These are phyloP conservation scores for Caenorhabditis uteleia DNA, from an alignment of 2,888 invertebrate species.

Conservation along the genomic window DNA sequence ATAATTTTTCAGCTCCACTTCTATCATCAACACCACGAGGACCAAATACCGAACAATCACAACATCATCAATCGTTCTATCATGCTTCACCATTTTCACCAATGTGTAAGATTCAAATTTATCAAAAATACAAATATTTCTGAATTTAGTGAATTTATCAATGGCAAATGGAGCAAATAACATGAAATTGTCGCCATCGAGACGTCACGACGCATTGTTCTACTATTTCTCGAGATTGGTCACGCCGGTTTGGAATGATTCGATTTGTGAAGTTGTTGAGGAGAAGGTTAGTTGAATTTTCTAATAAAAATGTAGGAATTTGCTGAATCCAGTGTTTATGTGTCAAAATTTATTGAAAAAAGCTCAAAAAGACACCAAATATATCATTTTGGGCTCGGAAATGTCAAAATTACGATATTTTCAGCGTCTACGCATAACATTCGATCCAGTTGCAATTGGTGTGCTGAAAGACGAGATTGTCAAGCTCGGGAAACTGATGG, in stretches of 20 bases:
- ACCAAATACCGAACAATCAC: conserved; percentile 2
- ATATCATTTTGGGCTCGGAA: neutral
- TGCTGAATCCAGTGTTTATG: conserved; percentile 3
- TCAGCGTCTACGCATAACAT: conserved; percentile 20
- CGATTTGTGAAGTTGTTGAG: conserved; percentile 30
- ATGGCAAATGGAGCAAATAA: conserved; percentile 10
- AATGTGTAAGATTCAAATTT: conserved; percentile 12
- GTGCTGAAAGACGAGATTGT: conserved; percentile 29
- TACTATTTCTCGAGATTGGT: conserved; percentile 87
- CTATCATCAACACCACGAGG: conserved; percentile 48
- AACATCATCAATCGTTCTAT: conserved; percentile 2
- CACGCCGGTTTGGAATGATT: conserved; percentile 81
- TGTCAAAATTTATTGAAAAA: neutral
- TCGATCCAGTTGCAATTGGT: conserved; percentile 13
- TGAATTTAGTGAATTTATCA: conserved; percentile 24
- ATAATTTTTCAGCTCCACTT: conserved; percentile 44
- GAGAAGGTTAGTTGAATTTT: conserved; percentile 37
- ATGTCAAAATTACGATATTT: neutral
- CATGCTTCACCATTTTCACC: conserved; percentile 40
- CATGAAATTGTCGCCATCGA: conserved; percentile 74
- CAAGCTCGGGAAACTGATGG: conserved; percentile 42
- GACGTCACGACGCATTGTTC: conserved; percentile 92
- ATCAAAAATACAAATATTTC: neutral
- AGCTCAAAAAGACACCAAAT: neutral
- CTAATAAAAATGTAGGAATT: conserved; percentile 1